Conservation (phyloP, 2,888 invertebrate genomes). For the Archaeoteleia sp. region DNA sequence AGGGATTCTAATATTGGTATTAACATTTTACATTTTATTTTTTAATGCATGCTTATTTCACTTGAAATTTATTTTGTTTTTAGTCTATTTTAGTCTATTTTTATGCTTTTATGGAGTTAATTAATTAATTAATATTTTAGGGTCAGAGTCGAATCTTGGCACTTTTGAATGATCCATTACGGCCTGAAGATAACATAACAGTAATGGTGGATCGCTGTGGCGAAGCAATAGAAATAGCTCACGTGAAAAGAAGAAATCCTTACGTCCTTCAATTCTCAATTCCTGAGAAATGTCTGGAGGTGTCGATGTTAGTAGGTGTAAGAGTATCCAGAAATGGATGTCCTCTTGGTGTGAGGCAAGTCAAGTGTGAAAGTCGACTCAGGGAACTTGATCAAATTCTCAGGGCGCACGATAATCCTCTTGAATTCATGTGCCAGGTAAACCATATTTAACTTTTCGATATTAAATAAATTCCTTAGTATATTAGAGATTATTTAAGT, state of each 20-base stretch:
- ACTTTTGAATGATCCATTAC: slow-evolving; percentile 85
- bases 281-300: slow-evolving; percentile 88
- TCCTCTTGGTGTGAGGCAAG: slow-evolving; percentile 86
- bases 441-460: slow-evolving; percentile 20
- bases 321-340: slow-evolving; percentile 88
- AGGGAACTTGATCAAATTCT: slow-evolving; percentile 89
- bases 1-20: too few relatives aligned
- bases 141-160: slow-evolving; percentile 90
- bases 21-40: not conserved
- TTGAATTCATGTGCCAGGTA: slow-evolving; percentile 93
- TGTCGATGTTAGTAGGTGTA: slow-evolving; percentile 88
- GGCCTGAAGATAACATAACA: slow-evolving; percentile 85
- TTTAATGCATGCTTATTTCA: too few relatives aligned
- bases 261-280: slow-evolving; percentile 89
- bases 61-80: too few relatives aligned
- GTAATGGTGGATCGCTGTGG: slow-evolving; percentile 89
- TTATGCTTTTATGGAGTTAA: not conserved
- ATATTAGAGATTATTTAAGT: too few relatives aligned
- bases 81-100: too few relatives aligned
- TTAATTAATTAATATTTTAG: slow-evolving; percentile 73
- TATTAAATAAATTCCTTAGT: too few relatives aligned
- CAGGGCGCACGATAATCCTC: slow-evolving; percentile 85
- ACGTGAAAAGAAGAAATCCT: slow-evolving; percentile 87
- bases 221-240: slow-evolving; percentile 84
- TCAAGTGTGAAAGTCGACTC: slow-evolving; percentile 91